Evolutionary conservation across 37 sponge, comb jelly and placozoan species (phyloP), one percentile per base, ranked within the genome.

Genomic region (Beroe ovata): DNA sequence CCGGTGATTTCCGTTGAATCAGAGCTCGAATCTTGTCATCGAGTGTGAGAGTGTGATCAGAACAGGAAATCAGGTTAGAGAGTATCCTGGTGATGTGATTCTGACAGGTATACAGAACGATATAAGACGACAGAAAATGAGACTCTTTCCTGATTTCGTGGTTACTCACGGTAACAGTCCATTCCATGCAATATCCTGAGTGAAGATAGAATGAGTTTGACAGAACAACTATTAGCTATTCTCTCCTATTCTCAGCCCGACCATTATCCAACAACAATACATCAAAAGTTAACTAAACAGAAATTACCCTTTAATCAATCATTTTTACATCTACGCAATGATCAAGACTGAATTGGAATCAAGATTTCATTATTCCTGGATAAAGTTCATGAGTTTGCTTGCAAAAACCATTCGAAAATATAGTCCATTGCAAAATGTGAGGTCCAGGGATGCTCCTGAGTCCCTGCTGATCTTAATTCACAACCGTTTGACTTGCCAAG

Each of bases 371-470:
- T 16, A 16, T 47, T 47, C 54, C 11, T 16, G 54, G 54, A 47
- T 6, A 16, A 47, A 47, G 54, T 11, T 47, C 11, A 47, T 47
- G 6, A 47, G 11, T 47, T 47, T 47, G 6, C 54, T 38, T 92
- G 91, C 41, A 94, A 38, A 58, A 90, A 69, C 92, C 91, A 94
- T 28, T 84, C 23, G 0, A 91, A 93, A 0, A 95, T 88, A 58
- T 91, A 91, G 47, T 95, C 93, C 88, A 90, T 39, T 14, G 84
- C 84, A 77, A 3, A 42, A 77, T 77, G 41, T 26, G 54, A 42
- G 8, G 84, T 77, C 84, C 84, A 77, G 3, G 54, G 22, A 40
- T 77, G 84, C n/a, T 77, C 38, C 14, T 42, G 8, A 6, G 47
- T 40, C 2, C 84, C 84, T 6, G 84, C 84, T 40, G 84, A 77